Base-by-base conservation (phyloP, 2,888 invertebrate genomes). In the Chydorus sphaericus region DNA sequence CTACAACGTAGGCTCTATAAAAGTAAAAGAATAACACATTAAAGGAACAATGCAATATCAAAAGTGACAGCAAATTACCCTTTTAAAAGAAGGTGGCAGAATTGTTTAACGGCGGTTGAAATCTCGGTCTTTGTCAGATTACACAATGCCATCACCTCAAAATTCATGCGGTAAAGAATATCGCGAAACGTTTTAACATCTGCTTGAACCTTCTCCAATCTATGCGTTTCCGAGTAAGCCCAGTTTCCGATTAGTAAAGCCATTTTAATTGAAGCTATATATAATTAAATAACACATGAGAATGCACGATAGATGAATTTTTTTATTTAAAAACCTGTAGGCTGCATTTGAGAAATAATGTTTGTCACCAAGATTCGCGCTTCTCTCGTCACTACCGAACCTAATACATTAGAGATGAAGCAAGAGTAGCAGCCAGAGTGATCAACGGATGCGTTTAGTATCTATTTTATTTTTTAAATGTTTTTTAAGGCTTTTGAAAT, bases 51-150 rank as follows among this genome's bases (percentile, higher is more conserved):
- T n/a, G n/a, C n/a, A n/a, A n/a, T n/a, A 48, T 48, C 26, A 26
- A 26, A 52, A n/a, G 56, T 63, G 69, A 69, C n/a, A n/a, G n/a
- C 69, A 74, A 69, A 55, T 68, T 71, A 60, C 56, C 67, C 69
- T 51, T 64, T 63, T 14, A 61, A 57, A 30, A 70, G 62, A 4
- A 62, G 58, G 18, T 63, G 56, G 20, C 65, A 64, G 57, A 69
- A 69, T 57, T 65, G 58, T 48, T 62, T 58, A 29, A 69, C 63
- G 3, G 66, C 68, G 59, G 65, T 67, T 50, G 59, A 63, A 66
- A 69, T 69, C 61, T 70, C 68, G 10, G 52, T 29, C 10, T 63
- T 59, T 1, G 65, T 65, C 23, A 70, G 63, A 60, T 70, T 67
- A 30, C 62, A 52, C 11, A 69, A 59, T 48, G 67, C 65, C 16